A percentile compares a stretch with the other conserved stretches of the same genome.
phyloP scores from a whole-genome alignment of 2,797 vertebrate genomes.

The Cossypha polioptera region DNA sequence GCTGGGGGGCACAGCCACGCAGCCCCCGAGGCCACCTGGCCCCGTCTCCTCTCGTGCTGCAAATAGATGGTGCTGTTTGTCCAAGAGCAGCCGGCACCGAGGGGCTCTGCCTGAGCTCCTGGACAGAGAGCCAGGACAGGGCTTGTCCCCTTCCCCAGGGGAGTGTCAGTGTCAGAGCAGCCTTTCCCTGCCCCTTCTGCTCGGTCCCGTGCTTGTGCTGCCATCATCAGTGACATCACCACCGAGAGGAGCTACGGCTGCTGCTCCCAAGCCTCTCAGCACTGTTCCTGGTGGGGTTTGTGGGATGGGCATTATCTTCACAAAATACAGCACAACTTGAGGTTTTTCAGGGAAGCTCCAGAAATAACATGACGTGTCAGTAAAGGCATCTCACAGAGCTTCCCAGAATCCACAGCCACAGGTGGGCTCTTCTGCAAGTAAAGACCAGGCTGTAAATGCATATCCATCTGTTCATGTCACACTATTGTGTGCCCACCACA shows the following conservation, averaged over 20 bases:
- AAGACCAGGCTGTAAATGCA: background rate
- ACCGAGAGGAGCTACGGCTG: rapidly evolving
- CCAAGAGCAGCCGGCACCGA: background rate
- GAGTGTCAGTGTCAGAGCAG: background rate
- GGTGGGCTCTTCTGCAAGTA: background rate
- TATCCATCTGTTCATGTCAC: background rate
- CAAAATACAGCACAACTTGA: background rate
- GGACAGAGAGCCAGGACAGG: background rate
- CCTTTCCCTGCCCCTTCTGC: background rate
- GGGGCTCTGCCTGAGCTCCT: background rate
- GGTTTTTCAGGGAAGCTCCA: background rate
- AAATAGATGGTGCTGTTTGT: background rate
- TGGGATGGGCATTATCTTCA: background rate
- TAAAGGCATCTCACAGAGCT: background rate
- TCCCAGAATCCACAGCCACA: background rate
- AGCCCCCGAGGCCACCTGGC: rapidly evolving
- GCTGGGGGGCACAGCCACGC: background rate
- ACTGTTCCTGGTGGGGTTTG: background rate
- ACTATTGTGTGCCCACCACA: background rate
- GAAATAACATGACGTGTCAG: background rate
- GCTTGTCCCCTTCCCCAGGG: rapidly evolving
- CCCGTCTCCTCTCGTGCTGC: background rate
- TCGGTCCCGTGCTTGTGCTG: background rate
- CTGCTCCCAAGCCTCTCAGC: background rate
- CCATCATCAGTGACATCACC: background rate